Percentiles rank a stretch among this genome's conserved stretches.
These are phyloP conservation scores for Halesus radiatus DNA, from an alignment of 1,140 invertebrate genomes.

Conservation along the genomic window DNA sequence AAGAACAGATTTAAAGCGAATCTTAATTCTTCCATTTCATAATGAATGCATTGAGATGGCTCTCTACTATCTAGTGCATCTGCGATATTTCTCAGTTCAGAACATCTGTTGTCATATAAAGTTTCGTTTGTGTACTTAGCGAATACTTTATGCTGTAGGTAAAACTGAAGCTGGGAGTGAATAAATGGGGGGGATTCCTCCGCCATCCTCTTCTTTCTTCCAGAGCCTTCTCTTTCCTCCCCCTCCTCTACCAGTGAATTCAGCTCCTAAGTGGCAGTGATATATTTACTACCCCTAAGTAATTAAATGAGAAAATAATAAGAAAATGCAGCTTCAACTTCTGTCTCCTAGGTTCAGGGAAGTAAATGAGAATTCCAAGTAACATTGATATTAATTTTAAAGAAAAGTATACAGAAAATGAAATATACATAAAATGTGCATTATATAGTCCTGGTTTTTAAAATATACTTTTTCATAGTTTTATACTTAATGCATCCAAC, in stretches of 20 bases:
- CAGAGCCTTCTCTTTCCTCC: background rate
- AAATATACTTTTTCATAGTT: too few relatives aligned
- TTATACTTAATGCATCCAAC: too few relatives aligned
- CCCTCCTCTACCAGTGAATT: background rate
- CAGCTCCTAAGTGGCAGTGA: constrained; percentile 52
- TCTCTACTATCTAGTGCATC: background rate
- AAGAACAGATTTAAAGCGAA: too few relatives aligned
- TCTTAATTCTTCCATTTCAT: too few relatives aligned
- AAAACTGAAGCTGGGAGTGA: background rate
- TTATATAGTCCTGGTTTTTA: too few relatives aligned
- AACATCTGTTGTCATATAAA: constrained; percentile 39
- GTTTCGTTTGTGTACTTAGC: constrained; percentile 30
- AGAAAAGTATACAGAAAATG: too few relatives aligned
- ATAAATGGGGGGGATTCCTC: background rate
- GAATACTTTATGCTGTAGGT: constrained; percentile 26
- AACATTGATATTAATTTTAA: too few relatives aligned
- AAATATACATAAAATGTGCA: too few relatives aligned
- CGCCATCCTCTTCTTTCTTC: background rate
- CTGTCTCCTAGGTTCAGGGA: too few relatives aligned
- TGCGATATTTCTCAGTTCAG: constrained; percentile 18
- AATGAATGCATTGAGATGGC: too few relatives aligned
- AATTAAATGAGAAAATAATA: constrained; percentile 56
- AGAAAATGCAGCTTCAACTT: constrained; percentile 31
- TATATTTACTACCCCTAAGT: constrained; percentile 53
- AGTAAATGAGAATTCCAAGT: too few relatives aligned